Conservation (phyloP, 2,113 vertebrate species). For the Oncorhynchus kisutch region DNA sequence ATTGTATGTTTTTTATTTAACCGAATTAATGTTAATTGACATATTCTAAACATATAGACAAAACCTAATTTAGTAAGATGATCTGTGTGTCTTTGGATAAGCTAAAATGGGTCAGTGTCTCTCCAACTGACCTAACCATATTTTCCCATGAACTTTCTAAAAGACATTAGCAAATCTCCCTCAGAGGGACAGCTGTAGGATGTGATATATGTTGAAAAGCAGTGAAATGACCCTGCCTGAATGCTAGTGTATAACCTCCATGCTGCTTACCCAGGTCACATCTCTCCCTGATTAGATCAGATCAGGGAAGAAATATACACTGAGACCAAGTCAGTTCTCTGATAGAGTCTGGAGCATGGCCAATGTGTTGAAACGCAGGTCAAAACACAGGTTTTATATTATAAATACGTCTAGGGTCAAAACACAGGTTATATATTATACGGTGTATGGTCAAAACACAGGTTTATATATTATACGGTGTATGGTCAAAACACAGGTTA, state of each 20-base stretch:
- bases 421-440: too few species aligned
- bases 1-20: background rate
- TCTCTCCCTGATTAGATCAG: constrained; percentile 10
- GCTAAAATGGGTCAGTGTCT: background rate
- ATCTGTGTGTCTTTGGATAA: background rate
- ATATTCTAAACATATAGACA: background rate
- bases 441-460: too few species aligned
- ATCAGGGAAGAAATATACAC: background rate
- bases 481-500: too few species aligned
- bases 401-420: too few species aligned
- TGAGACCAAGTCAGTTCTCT: constrained; percentile 1
- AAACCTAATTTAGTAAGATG: background rate
- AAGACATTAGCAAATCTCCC: constrained; percentile 9
- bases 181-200: constrained; percentile 25
- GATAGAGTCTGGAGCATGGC: constrained; percentile 27
- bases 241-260: constrained; percentile 9
- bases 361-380: constrained; percentile 22
- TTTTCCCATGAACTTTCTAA: constrained; percentile 32
- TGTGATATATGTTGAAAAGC: constrained; percentile 31
- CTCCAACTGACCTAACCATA: background rate
- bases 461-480: too few species aligned
- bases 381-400: constrained; percentile 5
- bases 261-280: constrained; percentile 43
- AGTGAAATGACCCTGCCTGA: constrained; percentile 35
- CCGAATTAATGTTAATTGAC: background rate